A percentile compares a stretch with the other conserved stretches of the same genome.
These are phyloP conservation scores for Neogobius melanostomus DNA, from an alignment of 2,113 vertebrate species.

Conservation along the genomic window DNA sequence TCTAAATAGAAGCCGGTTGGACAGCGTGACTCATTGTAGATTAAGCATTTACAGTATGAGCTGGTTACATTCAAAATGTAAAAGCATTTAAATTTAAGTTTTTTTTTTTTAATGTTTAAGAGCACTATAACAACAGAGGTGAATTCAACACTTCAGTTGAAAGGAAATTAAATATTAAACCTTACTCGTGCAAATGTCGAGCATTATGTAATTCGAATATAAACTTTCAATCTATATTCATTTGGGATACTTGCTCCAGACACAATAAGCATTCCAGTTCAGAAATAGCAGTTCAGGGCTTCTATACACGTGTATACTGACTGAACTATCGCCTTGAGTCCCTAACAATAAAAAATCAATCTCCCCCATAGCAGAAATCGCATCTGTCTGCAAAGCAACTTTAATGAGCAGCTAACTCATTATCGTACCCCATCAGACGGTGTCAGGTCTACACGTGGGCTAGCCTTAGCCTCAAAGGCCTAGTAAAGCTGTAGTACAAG, in stretches of 20 bases:
- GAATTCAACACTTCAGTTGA: too few species aligned
- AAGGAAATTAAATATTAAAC: too few species aligned
- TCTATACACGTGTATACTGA: not conserved
- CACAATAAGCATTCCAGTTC: not conserved
- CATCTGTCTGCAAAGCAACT: constrained; percentile 27
- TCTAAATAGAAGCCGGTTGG: too few species aligned
- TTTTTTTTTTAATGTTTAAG: too few species aligned
- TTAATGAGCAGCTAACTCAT: constrained; percentile 25
- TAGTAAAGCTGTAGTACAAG: constrained; percentile 1
- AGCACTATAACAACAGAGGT: too few species aligned
- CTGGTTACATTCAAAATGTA: too few species aligned
- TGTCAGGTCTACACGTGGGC: not conserved
- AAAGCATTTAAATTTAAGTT: too few species aligned
- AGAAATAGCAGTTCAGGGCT: not conserved
- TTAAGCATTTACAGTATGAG: too few species aligned
- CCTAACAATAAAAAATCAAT: constrained; percentile 23
- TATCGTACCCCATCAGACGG: constrained; percentile 7
- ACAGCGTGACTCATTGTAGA: too few species aligned
- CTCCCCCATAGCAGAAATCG: constrained; percentile 24
- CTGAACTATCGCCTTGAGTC: constrained; percentile 12
- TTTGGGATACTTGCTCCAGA: not conserved
- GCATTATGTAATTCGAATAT: too few species aligned
- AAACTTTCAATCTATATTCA: not conserved
- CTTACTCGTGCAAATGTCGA: too few species aligned
- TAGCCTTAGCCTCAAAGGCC: not conserved